Evolutionary conservation across 2,888 invertebrate genomes (phyloP).

Genomic region (Cheilosia scutellata): DNA sequence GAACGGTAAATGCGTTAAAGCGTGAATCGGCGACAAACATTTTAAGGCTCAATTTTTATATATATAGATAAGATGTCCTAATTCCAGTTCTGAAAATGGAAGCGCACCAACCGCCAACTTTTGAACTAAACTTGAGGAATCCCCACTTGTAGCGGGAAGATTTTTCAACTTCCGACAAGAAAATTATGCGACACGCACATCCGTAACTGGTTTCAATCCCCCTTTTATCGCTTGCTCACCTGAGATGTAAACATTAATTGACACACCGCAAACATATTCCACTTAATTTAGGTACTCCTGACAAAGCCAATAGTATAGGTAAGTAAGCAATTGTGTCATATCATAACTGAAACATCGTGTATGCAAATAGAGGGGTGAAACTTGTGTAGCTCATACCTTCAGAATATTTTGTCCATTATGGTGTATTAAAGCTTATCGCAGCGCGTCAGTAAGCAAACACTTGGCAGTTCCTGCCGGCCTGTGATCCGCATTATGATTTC

Average conservation of each 20-base stretch:
- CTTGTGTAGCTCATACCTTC: background rate
- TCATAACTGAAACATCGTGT: constrained; percentile 38
- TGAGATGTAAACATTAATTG: constrained; percentile 57
- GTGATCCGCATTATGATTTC: constrained; percentile 20
- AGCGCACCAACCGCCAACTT: background rate
- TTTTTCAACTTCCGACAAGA: background rate
- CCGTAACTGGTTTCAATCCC: constrained; percentile 1
- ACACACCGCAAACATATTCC: constrained; percentile 37
- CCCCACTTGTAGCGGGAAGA: constrained; percentile 9
- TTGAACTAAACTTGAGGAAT: constrained; percentile 6
- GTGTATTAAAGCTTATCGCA: constrained; percentile 43
- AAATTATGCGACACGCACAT: constrained; percentile 55
- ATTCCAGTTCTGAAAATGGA: constrained; percentile 28
- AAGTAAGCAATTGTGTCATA: constrained; percentile 18
- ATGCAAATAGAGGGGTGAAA: constrained; percentile 18
- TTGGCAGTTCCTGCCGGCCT: constrained; percentile 13
- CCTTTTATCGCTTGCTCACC: constrained; percentile 25
- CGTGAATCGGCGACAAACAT: too few relatives aligned
- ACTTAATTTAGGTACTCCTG: constrained; percentile 48
- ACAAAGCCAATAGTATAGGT: constrained; percentile 1
- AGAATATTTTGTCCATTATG: constrained; percentile 47
- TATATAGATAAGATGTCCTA: constrained; percentile 55
- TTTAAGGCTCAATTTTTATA: too few relatives aligned
- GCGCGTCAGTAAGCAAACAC: constrained; percentile 50
- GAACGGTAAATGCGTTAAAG: too few relatives aligned